Evolutionary conservation across 2,113 vertebrate genomes (phyloP).

Genomic region (Thryonomys swinderianus): DNA sequence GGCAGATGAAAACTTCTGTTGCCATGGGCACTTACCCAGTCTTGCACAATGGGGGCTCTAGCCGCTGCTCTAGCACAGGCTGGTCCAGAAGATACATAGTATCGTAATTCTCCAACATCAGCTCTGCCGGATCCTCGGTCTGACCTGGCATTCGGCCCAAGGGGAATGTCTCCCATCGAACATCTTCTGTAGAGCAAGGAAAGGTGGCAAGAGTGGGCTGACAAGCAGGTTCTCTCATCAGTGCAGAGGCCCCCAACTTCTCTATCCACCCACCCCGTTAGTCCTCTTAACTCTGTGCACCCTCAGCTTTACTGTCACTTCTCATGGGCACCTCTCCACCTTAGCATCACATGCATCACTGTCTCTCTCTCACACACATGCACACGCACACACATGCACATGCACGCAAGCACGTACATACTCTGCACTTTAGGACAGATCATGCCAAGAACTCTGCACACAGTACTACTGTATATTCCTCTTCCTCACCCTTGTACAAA

Average conservation of each 20-base stretch:
- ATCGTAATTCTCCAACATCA: slow-evolving; percentile 92
- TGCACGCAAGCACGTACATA: too few species aligned
- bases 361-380: too few species aligned
- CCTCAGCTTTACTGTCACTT: not conserved
- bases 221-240: slow-evolving; percentile 20
- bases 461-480: not conserved
- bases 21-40: slow-evolving; percentile 64
- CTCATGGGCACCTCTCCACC: not conserved
- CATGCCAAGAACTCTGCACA: not conserved
- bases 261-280: not conserved
- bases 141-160: slow-evolving; percentile 95
- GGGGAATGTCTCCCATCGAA: slow-evolving; percentile 92
- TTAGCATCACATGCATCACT: not conserved
- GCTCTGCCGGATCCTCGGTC: slow-evolving; percentile 92
- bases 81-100: slow-evolving; percentile 94
- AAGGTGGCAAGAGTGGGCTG: not conserved
- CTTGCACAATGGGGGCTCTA: slow-evolving; percentile 61
- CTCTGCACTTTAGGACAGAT: not conserved
- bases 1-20: slow-evolving; percentile 54
- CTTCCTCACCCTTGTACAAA: not conserved
- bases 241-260: not conserved
- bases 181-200: slow-evolving; percentile 85
- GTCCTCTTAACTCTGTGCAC: not conserved
- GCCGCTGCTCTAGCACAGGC: slow-evolving; percentile 84
- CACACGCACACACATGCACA: not conserved